Evolutionary conservation across 30 jellyfish, hydroid and myxozoan genomes (phyloP).

Genomic region (Cassiopea xamachana): DNA sequence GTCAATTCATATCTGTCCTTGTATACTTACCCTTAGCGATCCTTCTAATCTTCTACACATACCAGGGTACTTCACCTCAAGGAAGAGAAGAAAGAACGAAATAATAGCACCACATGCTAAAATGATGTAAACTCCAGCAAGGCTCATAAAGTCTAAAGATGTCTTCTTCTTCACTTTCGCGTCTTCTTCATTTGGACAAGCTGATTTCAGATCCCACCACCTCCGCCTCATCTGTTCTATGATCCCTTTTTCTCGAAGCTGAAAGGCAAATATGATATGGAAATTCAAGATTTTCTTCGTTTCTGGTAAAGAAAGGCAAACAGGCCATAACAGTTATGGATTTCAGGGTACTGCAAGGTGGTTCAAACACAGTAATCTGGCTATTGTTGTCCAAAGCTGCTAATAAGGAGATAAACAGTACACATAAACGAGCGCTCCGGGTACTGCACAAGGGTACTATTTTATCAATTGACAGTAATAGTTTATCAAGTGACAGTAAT

Average conservation of each 20-base stretch:
- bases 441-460: too few species aligned
- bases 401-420: too few species aligned
- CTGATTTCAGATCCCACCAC: constrained; percentile 90
- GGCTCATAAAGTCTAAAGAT: constrained; percentile 74
- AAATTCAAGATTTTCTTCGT: too few species aligned
- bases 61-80: constrained; percentile 66
- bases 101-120: constrained; percentile 74
- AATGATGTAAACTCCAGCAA: constrained; percentile 90
- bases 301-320: too few species aligned
- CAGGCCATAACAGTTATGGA: too few species aligned
- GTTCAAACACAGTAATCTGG: too few species aligned
- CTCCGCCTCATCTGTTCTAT: constrained; percentile 75
- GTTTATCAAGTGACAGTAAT: too few species aligned
- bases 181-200: constrained; percentile 47
- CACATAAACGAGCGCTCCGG: too few species aligned
- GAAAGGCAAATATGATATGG: not conserved
- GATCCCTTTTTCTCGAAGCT: constrained; percentile 86
- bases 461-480: too few species aligned
- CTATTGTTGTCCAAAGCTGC: too few species aligned
- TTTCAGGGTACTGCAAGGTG: too few species aligned
- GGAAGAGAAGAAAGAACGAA: constrained; percentile 56
- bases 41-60: constrained; percentile 14
- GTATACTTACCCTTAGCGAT: constrained; percentile 13
- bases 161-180: constrained; percentile 49
- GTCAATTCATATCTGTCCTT: too few species aligned